These are phyloP conservation scores for Coenonympha glycerion DNA, from an alignment of 2,888 invertebrate genomes.

Conservation along the genomic window DNA sequence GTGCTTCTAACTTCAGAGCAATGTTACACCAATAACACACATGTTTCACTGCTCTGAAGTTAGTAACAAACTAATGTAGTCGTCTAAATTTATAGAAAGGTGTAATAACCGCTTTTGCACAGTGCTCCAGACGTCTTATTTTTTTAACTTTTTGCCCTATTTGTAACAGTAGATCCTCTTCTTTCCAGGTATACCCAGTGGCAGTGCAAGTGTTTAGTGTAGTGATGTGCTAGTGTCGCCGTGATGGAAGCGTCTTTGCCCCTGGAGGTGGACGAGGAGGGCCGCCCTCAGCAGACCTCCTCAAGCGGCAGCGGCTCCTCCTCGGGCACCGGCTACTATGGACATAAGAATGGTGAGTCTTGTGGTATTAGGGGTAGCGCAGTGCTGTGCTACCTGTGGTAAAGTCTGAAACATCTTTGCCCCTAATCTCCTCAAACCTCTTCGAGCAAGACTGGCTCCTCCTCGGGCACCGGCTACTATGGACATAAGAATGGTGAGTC, in stretches of 20 bases:
- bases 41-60: too few relatives aligned
- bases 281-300: slow-evolving; percentile 57
- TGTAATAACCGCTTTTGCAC: too few relatives aligned
- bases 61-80: too few relatives aligned
- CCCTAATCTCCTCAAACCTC: slow-evolving; percentile 61
- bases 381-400: too few relatives aligned
- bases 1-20: too few relatives aligned
- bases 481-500: slow-evolving; percentile 65
- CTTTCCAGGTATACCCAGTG: slow-evolving; percentile 15
- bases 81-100: too few relatives aligned
- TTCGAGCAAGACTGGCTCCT: slow-evolving; percentile 65
- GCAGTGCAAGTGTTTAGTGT: slow-evolving; percentile 19
- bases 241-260: slow-evolving; percentile 50
- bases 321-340: slow-evolving; percentile 64
- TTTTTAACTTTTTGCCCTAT: too few relatives aligned
- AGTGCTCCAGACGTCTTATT: too few relatives aligned
- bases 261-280: slow-evolving; percentile 60
- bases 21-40: too few relatives aligned
- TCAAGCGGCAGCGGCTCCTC: slow-evolving; percentile 68
- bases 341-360: slow-evolving; percentile 63
- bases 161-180: background rate
- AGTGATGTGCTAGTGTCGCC: slow-evolving; percentile 29
- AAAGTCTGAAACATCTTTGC: slow-evolving; percentile 29
- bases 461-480: slow-evolving; percentile 64
- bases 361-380: too few relatives aligned